phyloP scores from a whole-genome alignment of 2,888 invertebrate species.

The Oligia fasciuncula region DNA sequence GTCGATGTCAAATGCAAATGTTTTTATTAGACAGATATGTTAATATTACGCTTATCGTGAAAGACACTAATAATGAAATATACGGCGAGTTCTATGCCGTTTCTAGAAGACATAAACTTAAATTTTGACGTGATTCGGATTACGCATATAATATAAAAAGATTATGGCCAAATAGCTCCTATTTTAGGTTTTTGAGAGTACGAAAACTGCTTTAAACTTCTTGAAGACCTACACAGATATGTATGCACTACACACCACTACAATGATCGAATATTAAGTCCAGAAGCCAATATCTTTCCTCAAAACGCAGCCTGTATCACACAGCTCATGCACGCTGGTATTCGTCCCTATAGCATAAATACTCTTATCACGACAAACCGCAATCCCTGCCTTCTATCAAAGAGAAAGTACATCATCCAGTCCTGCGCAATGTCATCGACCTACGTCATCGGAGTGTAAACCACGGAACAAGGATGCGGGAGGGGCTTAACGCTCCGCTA shows the following conservation, averaged over 20 bases:
- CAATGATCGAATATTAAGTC: neutral
- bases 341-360: neutral
- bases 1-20: conserved; percentile 1
- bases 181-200: no score
- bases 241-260: neutral
- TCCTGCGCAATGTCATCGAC: conserved; percentile 61
- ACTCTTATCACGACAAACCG: neutral
- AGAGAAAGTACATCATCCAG: conserved; percentile 36
- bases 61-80: neutral
- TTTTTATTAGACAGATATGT: neutral
- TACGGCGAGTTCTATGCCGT: neutral
- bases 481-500: conserved; percentile 64
- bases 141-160: no score
- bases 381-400: conserved; percentile 5
- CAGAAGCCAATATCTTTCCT: neutral
- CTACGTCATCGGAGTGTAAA: conserved; percentile 66
- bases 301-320: neutral
- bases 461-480: conserved; percentile 63
- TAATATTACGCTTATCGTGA: neutral
- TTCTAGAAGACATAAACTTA: neutral
- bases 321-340: neutral
- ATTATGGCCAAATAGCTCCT: no score
- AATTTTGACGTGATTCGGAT: neutral
- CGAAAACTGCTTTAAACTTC: neutral
- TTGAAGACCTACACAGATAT: neutral